phyloP scores from a whole-genome alignment of 2,888 invertebrate genomes.

The Drymonia ruficornis region DNA sequence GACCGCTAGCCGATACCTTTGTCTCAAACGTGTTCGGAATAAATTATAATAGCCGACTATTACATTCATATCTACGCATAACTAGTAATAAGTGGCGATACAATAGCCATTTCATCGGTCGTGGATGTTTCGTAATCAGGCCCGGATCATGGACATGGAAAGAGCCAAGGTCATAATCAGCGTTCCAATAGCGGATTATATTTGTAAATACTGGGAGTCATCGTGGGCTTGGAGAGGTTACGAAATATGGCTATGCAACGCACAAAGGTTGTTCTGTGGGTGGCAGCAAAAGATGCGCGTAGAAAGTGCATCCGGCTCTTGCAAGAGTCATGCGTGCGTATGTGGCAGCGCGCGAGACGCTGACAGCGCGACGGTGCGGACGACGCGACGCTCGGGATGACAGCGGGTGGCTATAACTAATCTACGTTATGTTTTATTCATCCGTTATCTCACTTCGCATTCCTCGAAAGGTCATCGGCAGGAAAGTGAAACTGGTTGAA shows the following conservation, averaged over 20 bases:
- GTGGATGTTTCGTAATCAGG: conserved; percentile 40
- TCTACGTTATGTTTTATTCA: conserved; percentile 61
- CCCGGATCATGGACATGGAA: conserved; percentile 42
- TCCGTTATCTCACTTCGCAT: conserved; percentile 69
- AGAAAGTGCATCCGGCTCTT: conserved; percentile 27
- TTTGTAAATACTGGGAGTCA: conserved; percentile 40
- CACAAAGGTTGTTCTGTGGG: conserved; percentile 43
- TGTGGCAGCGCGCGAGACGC: not conserved
- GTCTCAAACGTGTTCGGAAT: conserved; percentile 25
- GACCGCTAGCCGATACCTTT: conserved; percentile 21
- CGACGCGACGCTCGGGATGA: conserved; percentile 10
- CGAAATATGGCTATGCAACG: conserved; percentile 38
- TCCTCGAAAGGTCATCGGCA: conserved; percentile 75
- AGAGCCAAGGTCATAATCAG: conserved; percentile 45
- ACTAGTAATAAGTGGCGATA: conserved; percentile 23
- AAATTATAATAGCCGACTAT: conserved; percentile 26
- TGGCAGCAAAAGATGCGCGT: conserved; percentile 30
- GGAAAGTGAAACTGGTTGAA: conserved; percentile 77
- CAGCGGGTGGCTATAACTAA: conserved; percentile 24
- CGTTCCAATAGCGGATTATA: conserved; percentile 33
- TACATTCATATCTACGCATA: conserved; percentile 24
- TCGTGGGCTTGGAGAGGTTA: conserved; percentile 21
- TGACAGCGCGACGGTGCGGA: not conserved
- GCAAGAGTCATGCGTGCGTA: conserved; percentile 23
- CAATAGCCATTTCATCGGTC: conserved; percentile 29